Base-by-base conservation (phyloP, 2,888 invertebrate genomes). In the Orchesella flavescens region DNA sequence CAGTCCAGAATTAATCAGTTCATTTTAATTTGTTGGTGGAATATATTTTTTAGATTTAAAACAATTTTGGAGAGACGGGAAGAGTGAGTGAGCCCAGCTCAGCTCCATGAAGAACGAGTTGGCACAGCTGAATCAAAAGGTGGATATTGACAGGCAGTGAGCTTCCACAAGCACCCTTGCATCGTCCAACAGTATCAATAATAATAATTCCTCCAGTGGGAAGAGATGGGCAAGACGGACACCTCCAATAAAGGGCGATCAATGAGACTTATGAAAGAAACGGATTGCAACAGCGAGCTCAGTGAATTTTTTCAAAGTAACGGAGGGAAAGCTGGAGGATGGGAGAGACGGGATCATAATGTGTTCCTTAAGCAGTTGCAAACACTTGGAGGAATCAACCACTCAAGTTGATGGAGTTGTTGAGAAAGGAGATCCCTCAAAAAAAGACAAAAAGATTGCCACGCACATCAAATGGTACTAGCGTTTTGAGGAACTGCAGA, bases 401-500 rank as follows among this genome's bases (percentile, higher is more conserved):
- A 0, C 49, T 63, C 21, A 75, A 84, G 63, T 61, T 85, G 69
- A 69, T 84, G 71, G 68, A 79, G 7, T 63, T 57, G 15, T 24
- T 81, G 17, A 77, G 23, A 15, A 81, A 78, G 44, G 68, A 68
- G 61, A 23, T 82, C 17, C 81, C 81, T 3, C n/a, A 77, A 12
- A 77, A 77, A 43, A 85, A 71, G 53, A 84, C 19, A 74, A 83
- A 23, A 86, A 87, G 3, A 81, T 87, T n/a, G 80, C 84, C 15
- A 65, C 79, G 19, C 87, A 87, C 55, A 68, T 82, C 43, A 80
- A 85, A 34, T 87, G 87, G 87, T 81, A 73, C 24, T 86, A 86
- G 46, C 55, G 78, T 21, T 86, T 79, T 59, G 82, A 84, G 19
- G 74, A 83, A 24, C 74, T 87, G 12, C 74, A 63, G 43, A 61